Evolutionary conservation across 1,140 invertebrate species (phyloP), one percentile per base, ranked within the genome.

Genomic region (Asbolus verrucosus): DNA sequence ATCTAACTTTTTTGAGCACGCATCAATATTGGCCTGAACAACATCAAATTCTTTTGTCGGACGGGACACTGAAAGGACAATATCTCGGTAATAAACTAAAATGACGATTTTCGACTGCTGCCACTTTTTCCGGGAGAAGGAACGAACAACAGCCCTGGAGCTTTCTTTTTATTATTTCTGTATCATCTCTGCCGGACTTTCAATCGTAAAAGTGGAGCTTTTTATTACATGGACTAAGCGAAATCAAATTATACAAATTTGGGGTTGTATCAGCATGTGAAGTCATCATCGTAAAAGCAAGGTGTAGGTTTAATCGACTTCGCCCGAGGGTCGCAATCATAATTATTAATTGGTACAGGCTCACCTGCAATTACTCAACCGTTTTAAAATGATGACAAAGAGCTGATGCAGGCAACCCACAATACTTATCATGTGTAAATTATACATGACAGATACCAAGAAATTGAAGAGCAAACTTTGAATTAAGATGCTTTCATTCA

Each of bases 21-120:
- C 46, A 54, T n/a, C 46, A 46, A 46, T 18, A 46, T 9, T 15
- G 18, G 21, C 21, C 18, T 27, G 46, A 54, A 54, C 46, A 54
- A 27, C 46, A 54, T 27, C 21, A 54, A 54, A 54, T 54, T 30
- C 46, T 27, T 54, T 27, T 13, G 19, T 13, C 5, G 46, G 21
- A 54, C 27, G 11, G 27, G 21, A 54, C 46, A 27, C 21, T 27
- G 11, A 54, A 54, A 54, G 21, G 21, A 30, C 21, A 54, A 54
- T 54, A 54, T 54, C 21, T 54, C 21, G 5, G 46, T 54, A 54
- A 54, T 54, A 54, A 54, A 54, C 46, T 54, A 21, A 54, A 27
- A 54, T 54, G 21, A 54, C 46, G 46, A 27, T 30, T 27, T 27
- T 5, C 14, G 24, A 14, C 21, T 4, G 46, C 21, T 54, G 6